Evolutionary conservation across 1,140 invertebrate genomes (phyloP).

Genomic region (Diorhabda carinulata): DNA sequence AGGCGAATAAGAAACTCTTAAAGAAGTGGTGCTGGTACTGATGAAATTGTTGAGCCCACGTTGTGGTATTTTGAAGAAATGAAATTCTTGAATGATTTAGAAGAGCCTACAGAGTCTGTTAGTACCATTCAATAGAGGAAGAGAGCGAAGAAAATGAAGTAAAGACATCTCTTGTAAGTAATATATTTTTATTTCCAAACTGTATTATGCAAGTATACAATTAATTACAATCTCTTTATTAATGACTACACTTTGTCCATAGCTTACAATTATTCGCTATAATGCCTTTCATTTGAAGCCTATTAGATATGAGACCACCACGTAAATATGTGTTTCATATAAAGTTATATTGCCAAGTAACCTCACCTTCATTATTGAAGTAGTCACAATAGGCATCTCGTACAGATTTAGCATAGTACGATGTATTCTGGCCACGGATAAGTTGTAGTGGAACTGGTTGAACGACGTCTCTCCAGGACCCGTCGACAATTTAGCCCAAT

Average conservation of each 20-base stretch:
- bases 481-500: background rate
- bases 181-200: background rate
- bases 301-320: no score
- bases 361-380: no score
- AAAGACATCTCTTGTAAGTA: background rate
- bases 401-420: background rate
- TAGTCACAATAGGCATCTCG: background rate
- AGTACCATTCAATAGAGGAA: background rate
- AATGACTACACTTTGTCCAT: background rate
- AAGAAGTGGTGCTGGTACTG: background rate
- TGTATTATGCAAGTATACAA: background rate
- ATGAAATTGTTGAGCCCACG: background rate
- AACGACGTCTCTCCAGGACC: background rate
- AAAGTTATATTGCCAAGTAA: no score
- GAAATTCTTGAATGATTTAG: background rate
- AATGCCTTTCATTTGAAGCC: background rate
- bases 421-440: background rate
- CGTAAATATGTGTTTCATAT: no score
- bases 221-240: background rate
- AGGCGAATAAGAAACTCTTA: background rate
- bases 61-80: slow-evolving; percentile 4
- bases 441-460: background rate
- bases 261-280: background rate
- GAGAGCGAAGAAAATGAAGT: background rate
- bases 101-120: background rate